Conservation (phyloP, 2,797 vertebrate species). For the Pantherophis alleghaniensis region DNA sequence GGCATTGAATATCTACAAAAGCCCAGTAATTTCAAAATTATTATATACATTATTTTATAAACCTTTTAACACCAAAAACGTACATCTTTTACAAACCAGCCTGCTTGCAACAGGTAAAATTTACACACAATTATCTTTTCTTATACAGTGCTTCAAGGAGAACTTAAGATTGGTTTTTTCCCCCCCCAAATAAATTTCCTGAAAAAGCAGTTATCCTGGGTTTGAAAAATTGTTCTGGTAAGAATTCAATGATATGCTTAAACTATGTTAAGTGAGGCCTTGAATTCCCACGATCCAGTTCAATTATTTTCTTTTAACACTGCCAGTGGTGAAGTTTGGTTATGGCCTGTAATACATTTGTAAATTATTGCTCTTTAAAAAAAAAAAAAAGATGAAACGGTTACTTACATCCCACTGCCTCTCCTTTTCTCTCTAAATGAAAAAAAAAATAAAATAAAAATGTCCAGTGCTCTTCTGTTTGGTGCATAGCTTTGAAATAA, state of each 20-base stretch:
- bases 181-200: conserved; percentile 60
- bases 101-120: conserved; percentile 77
- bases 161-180: conserved; percentile 59
- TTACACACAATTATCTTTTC: conserved; percentile 74
- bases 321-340: conserved; percentile 64
- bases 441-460: background rate
- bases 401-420: conserved; percentile 53
- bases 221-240: conserved; percentile 64
- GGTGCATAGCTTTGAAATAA: conserved; percentile 54
- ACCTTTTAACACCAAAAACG: conserved; percentile 82
- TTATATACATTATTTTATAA: conserved; percentile 94
- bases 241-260: conserved; percentile 60
- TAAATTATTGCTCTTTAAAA: conserved; percentile 76
- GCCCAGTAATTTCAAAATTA: conserved; percentile 80
- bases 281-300: conserved; percentile 59
- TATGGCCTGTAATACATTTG: conserved; percentile 71
- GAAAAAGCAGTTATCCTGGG: conserved; percentile 70
- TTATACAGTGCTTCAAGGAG: conserved; percentile 76
- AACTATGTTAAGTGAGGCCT: conserved; percentile 60
- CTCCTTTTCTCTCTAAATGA: conserved; percentile 44
- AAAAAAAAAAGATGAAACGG: conserved; percentile 59
- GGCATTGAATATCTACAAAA: conserved; percentile 90
- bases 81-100: conserved; percentile 86
- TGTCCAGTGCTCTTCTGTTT: conserved; percentile 56
- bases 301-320: conserved; percentile 67